Evolutionary conservation across 2,113 vertebrate genomes (phyloP), one percentile per base, ranked within the genome.

Genomic region (Oreochromis spilurus): DNA sequence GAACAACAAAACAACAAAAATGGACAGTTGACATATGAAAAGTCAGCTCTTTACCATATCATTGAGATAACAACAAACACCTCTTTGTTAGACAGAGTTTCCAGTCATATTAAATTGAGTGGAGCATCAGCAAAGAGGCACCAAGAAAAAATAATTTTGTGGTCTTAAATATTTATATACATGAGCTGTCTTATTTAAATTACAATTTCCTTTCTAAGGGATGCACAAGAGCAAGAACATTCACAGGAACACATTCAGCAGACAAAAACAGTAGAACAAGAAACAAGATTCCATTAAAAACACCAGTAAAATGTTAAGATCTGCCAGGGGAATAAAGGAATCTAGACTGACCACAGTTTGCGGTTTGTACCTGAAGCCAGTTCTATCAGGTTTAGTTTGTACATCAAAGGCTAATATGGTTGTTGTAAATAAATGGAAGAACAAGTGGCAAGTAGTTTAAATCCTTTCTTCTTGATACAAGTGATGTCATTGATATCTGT

Each of bases 331-430:
- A 31, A 31, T 16, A 9, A 31, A 31, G 57, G 14, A 31, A 16
- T 60, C 57, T 31, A 31, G 57, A 9, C 13, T 60, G 29, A 10
- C 5, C 0, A 0, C 14, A 0, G 57, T 17, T 17, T 60, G 57
- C 1, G 2, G 57, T 31, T 58, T 8, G 57, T 31, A 34, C 14
- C 26, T 60, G 26, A 60, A 31, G 29, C 57, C 26, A 31, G 13
- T 31, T 31, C 24, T 58, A 31, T 17, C 57, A 31, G 26, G 54
- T 26, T 55, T 55, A 26, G 54, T 55, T 24, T 26, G 11, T 55
- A 55, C 21, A 55, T 55, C 21, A 6, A 55, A 55, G 11, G 53
- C 26, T 57, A 57, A 24, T 57, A 13, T 24, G 4, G 10, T 24
- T 57, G 54, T 4, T 6, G 52, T 54, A 54, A 54, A 21, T 54